A percentile compares a stretch with the other conserved stretches of the same genome.
Evolutionary conservation across 2,113 vertebrate species (phyloP).

Genomic region (Pseudopipra pipra): DNA sequence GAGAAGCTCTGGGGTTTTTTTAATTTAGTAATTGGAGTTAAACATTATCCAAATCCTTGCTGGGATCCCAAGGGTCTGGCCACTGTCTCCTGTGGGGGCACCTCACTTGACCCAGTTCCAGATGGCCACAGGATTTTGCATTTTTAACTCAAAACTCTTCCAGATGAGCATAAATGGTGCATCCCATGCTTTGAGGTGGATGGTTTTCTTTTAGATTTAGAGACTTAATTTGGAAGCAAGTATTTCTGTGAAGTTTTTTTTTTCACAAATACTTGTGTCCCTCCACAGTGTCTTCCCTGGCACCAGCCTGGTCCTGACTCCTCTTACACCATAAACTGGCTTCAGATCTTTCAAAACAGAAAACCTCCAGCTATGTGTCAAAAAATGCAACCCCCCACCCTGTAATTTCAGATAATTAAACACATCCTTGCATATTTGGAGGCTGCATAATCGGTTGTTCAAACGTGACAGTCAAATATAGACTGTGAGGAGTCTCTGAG

Average conservation of each 20-base stretch:
- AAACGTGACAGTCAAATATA: background rate
- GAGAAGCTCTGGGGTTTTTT: accelerated
- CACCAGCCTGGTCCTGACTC: background rate
- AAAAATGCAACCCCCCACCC: background rate
- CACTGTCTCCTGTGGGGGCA: accelerated
- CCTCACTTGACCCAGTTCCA: background rate
- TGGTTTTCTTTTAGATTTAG: background rate
- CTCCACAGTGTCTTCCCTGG: background rate
- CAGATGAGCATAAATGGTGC: background rate
- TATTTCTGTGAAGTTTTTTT: background rate
- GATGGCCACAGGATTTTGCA: background rate
- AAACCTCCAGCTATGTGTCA: background rate
- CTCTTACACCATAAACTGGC: background rate
- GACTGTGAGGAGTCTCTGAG: background rate
- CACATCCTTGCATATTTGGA: background rate
- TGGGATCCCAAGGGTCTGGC: background rate
- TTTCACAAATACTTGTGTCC: background rate
- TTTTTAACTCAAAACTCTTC: background rate
- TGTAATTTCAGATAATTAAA: background rate
- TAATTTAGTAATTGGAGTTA: background rate
- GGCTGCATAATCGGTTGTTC: background rate
- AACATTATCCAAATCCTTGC: accelerated
- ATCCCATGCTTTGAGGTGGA: background rate
- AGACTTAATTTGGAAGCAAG: background rate
- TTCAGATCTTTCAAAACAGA: background rate